Conservation (phyloP, 2,113 vertebrate species). For the Procavia capensis region DNA sequence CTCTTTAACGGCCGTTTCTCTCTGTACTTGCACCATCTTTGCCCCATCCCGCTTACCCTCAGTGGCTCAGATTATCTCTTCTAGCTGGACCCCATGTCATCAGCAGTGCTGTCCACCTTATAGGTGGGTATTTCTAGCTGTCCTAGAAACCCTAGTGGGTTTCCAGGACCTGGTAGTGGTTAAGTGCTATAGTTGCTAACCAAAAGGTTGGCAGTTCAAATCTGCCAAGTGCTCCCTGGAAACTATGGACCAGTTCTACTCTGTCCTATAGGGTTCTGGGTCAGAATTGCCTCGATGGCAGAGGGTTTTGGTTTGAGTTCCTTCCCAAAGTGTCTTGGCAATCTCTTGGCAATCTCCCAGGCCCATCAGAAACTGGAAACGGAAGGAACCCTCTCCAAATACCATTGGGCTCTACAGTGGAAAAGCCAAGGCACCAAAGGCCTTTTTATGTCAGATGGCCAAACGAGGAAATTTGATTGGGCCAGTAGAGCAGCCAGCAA, state of each 20-base stretch:
- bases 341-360: background rate
- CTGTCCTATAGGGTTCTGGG: too few species aligned
- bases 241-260: too few species aligned
- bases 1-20: background rate
- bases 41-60: background rate
- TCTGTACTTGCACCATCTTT: background rate
- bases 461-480: background rate
- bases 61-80: background rate
- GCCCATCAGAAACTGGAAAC: accelerated
- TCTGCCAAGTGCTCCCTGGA: too few species aligned
- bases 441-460: background rate
- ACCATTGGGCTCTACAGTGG: background rate
- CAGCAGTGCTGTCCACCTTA: background rate
- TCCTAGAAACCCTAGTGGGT: too few species aligned
- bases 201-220: too few species aligned
- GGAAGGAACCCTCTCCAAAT: background rate
- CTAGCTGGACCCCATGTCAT: background rate
- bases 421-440: background rate
- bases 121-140: too few species aligned
- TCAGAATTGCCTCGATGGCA: too few species aligned
- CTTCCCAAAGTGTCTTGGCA: background rate
- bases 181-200: too few species aligned
- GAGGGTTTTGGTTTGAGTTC: too few species aligned
- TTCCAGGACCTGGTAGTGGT: too few species aligned
- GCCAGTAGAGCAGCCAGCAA: too few species aligned